Conservation (phyloP, 1,140 invertebrate genomes). For the Drosophila oshimai region DNA sequence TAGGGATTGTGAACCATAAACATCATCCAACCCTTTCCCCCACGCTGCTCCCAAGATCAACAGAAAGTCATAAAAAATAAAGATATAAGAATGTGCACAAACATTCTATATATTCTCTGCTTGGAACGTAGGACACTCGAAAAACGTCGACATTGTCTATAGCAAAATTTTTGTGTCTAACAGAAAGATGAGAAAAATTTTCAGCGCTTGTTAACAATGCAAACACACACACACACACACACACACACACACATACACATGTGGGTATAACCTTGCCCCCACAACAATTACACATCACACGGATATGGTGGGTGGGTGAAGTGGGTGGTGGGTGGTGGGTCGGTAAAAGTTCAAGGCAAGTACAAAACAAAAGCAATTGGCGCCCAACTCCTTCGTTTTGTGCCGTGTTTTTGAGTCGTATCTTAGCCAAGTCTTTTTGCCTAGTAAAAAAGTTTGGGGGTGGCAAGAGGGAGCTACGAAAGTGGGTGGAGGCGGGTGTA, state of each 20-base stretch:
- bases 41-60: slow-evolving; percentile 55
- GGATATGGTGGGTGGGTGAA: background rate
- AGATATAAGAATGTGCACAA: slow-evolving; percentile 46
- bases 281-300: slow-evolving; percentile 32
- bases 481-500: background rate
- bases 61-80: slow-evolving; percentile 79
- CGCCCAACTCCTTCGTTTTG: slow-evolving; percentile 16
- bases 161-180: slow-evolving; percentile 64
- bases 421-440: slow-evolving; percentile 58
- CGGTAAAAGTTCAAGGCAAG: slow-evolving; percentile 48
- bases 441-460: background rate
- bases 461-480: background rate
- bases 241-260: slow-evolving; percentile 2
- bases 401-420: slow-evolving; percentile 25
- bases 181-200: slow-evolving; percentile 69
- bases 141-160: slow-evolving; percentile 45
- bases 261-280: slow-evolving; percentile 11
- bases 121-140: slow-evolving; percentile 31
- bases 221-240: slow-evolving; percentile 38
- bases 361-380: slow-evolving; percentile 65
- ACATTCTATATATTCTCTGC: background rate
- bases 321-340: background rate
- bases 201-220: slow-evolving; percentile 70
- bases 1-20: slow-evolving; percentile 60
- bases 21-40: slow-evolving; percentile 10